Evolutionary conservation across 2,888 invertebrate species (phyloP).

Genomic region (Netelia inedita): DNA sequence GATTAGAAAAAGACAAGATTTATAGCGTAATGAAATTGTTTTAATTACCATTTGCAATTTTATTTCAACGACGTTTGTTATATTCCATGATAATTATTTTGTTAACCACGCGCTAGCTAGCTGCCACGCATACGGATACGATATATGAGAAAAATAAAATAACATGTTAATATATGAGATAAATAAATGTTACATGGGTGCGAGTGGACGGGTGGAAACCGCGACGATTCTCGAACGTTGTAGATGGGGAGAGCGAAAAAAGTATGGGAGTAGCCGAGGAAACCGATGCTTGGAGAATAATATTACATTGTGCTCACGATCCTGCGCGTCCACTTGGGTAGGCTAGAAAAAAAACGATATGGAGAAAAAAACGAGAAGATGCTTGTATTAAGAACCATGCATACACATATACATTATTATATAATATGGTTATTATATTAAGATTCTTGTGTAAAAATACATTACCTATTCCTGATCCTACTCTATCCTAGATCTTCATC

Average conservation of each 20-base stretch:
- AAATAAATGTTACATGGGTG: constrained; percentile 73
- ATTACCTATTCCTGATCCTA: constrained; percentile 56
- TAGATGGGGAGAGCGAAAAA: constrained; percentile 4
- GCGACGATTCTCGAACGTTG: constrained; percentile 26
- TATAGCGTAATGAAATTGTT: constrained; percentile 19
- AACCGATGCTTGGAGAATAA: constrained; percentile 38
- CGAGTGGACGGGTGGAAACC: constrained; percentile 55
- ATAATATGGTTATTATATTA: constrained; percentile 81
- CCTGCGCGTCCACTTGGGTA: constrained; percentile 79
- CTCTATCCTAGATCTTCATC: neutral
- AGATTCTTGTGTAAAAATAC: constrained; percentile 74
- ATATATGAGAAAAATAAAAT: constrained; percentile 65
- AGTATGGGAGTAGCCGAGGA: neutral
- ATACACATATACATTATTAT: constrained; percentile 75
- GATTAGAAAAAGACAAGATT: constrained; percentile 43
- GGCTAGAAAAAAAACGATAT: constrained; percentile 76
- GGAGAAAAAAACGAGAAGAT: constrained; percentile 70
- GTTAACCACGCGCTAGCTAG: constrained; percentile 59
- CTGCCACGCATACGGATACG: constrained; percentile 69
- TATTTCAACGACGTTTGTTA: constrained; percentile 38
- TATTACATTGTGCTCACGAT: constrained; percentile 54
- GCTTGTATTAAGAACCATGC: constrained; percentile 79
- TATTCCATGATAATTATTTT: constrained; percentile 58
- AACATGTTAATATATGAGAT: constrained; percentile 77
- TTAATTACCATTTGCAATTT: constrained; percentile 44